Percentiles rank a stretch among this genome's conserved stretches.
These are phyloP conservation scores for Gorsachius goisagi DNA, from an alignment of 2,113 vertebrate genomes.

Conservation along the genomic window DNA sequence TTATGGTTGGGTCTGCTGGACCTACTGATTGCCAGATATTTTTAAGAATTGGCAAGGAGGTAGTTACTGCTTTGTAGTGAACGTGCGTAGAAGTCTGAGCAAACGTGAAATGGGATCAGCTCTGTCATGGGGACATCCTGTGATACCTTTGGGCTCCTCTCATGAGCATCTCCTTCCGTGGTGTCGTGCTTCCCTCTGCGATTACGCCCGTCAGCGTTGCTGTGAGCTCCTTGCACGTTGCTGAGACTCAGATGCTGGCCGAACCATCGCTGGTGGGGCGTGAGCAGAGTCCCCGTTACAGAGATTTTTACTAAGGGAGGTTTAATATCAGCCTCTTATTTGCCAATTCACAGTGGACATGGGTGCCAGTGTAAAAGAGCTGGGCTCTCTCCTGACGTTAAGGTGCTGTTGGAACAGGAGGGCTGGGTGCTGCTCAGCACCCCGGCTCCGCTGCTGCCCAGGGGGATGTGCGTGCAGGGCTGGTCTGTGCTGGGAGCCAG, in stretches of 20 bases:
- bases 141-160: background rate
- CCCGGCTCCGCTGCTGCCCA: background rate
- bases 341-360: background rate
- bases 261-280: background rate
- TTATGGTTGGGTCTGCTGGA: background rate
- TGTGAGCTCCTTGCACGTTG: background rate
- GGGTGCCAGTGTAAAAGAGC: background rate
- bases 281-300: background rate
- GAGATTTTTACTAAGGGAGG: background rate
- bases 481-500: background rate
- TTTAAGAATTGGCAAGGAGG: background rate
- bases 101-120: too few relatives aligned
- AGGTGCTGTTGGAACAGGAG: background rate
- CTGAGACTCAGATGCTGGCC: background rate
- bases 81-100: accelerated
- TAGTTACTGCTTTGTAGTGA: too few relatives aligned
- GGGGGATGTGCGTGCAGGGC: background rate
- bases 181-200: background rate
- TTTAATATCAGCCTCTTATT: background rate
- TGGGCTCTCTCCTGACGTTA: background rate
- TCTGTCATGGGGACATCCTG: accelerated
- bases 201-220: background rate
- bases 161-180: background rate
- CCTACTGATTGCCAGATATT: accelerated
- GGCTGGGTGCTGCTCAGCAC: background rate